Evolutionary conservation across 2,113 vertebrate genomes (phyloP), one percentile per base, ranked within the genome.

Genomic region (Pituophis catenifer): DNA sequence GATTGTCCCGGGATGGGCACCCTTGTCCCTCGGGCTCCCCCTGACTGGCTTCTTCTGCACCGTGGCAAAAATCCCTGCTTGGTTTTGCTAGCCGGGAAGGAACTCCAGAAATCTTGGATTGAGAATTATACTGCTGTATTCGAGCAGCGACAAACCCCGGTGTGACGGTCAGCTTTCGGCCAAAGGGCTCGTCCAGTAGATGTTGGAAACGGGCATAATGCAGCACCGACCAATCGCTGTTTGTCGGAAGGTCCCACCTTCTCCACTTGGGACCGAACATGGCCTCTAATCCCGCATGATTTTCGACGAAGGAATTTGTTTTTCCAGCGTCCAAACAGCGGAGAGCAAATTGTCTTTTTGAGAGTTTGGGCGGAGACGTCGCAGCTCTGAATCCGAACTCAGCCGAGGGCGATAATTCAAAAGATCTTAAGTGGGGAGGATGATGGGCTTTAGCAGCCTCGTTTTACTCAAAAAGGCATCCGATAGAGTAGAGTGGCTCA

Each of bases 111-210:
- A 90, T 48, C 13, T 0, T 0, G 89, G 95, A 86, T 91, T 92
- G 90, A 38, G 94, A n/a, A 26, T 95, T 26, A 0, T 95, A 97
- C 0, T 95, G 75, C 94, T 92, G 96, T 53, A 97, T n/a, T 3
- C 96, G 96, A 70, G 95, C 0, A 0, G 97, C 96, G 88, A 97
- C 96, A 12, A 97, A 85, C 12, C 97, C 97, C 0, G 95, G 95
- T 26, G 94, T 93, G 0, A 33, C 85, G 1, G 96, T 94, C 89
- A 95, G 90, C 10, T 91, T 89, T 90, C 9, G 0, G 0, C 1
- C 24, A 4, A 94, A 81, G 15, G 44, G 58, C 2, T 88, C 21
- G 0, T 5, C 48, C 11, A 5, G 92, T 0, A 12, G 0, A 0
- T 89, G 21, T 65, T 12, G 0, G 1, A 93, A n/a, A 9, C 5